Base-by-base conservation (phyloP, 2,888 invertebrate genomes). In the Xanthia togata region DNA sequence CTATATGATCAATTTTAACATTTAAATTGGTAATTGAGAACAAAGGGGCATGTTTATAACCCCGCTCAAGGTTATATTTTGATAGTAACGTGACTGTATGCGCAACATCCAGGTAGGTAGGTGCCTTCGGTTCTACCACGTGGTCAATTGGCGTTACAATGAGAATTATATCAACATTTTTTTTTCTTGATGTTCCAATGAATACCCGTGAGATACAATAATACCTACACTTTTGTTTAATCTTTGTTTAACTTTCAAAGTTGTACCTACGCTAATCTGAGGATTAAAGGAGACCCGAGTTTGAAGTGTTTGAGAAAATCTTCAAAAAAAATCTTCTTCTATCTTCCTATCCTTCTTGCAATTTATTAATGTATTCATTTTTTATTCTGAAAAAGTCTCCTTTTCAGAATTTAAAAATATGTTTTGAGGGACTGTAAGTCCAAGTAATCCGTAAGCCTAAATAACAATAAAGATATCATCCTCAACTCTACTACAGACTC, bases 11-110 rank as follows among this genome's bases (percentile, higher is more conserved):
- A 82, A 83, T 86, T 82, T 92, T 91, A 88, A 86, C 91, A 91
- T 91, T 89, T 89, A 90, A 89, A 91, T 90, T 82, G 88, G 76
- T 84, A 81, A 82, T 87, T 84, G 86, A 84, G 85, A 88, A 88
- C 89, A 89, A 89, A 89, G 86, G 82, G 76, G 81, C 75, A 84
- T 79, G 83, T 89, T 85, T 83, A 86, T 82, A 82, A 84, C 82
- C 76, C 72, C 70, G 41, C 77, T 73, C 90, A 90, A 89, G 90
- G 90, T 84, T 81, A 84, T 17, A 73, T 78, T 79, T 83, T 85
- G 87, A 86, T 86, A 88, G 75, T 73, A 76, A 81, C 78, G 64
- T 81, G 81, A 80, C 31, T 44, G 74, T 71, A 64, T 71, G 73
- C 79, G 78, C 84, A 76, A 76, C 68, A 26, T 65, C 55, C 41